These are phyloP conservation scores for Argyrosomus regius DNA, from an alignment of 2,797 vertebrate species.

Conservation along the genomic window DNA sequence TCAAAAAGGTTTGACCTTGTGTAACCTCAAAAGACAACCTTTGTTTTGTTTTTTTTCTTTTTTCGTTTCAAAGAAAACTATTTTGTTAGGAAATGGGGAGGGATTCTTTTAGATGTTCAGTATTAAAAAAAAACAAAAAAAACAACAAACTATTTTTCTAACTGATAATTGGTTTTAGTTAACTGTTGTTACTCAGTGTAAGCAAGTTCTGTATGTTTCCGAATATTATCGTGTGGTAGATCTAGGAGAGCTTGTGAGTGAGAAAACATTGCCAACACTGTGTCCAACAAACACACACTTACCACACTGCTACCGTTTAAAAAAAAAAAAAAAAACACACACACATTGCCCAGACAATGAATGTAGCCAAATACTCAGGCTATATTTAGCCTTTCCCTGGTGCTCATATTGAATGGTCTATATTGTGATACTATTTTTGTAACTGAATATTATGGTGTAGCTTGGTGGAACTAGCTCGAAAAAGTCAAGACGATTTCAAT, in stretches of 20 bases:
- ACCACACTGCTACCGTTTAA: constrained; percentile 66
- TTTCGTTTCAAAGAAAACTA: constrained; percentile 77
- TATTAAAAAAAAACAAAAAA: constrained; percentile 64
- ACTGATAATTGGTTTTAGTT: constrained; percentile 73
- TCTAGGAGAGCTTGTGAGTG: constrained; percentile 81
- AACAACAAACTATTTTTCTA: constrained; percentile 81
- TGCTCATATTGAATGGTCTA: constrained; percentile 85
- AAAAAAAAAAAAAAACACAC: constrained; percentile 29
- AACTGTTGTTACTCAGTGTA: constrained; percentile 70
- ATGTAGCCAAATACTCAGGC: constrained; percentile 86
- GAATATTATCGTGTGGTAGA: constrained; percentile 78
- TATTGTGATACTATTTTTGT: constrained; percentile 87
- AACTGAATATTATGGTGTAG: constrained; percentile 80
- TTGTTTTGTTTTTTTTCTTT: constrained; percentile 6
- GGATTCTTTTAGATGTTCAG: constrained; percentile 78
- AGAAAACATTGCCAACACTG: constrained; percentile 84
- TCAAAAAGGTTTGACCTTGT: constrained; percentile 65
- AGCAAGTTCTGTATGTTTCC: constrained; percentile 73
- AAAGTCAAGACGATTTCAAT: constrained; percentile 61
- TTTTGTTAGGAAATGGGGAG: constrained; percentile 79
- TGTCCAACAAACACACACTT: constrained; percentile 78
- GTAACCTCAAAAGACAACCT: constrained; percentile 74
- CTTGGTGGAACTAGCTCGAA: constrained; percentile 73
- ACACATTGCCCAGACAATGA: constrained; percentile 82
- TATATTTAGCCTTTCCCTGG: constrained; percentile 81